Evolutionary conservation across 2,888 invertebrate species (phyloP), one percentile per base, ranked within the genome.

Genomic region (Fragum fragum): DNA sequence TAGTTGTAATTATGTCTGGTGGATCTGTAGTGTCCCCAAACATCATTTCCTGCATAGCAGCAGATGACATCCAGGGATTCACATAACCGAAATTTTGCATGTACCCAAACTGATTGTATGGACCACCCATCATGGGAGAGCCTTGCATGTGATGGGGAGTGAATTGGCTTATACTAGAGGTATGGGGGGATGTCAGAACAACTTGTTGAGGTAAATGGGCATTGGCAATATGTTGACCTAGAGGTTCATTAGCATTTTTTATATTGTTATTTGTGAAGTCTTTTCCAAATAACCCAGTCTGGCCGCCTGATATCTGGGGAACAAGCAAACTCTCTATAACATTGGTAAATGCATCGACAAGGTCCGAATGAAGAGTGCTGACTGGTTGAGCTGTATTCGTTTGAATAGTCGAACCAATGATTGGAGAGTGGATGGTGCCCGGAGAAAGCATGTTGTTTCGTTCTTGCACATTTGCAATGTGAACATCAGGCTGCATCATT

Each of bases 21-120:
- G 79, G 79, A 29, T 79, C 79, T 3, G 74, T 74, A 3, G 79
- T 79, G 66, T 79, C 79, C 0, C 79, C 79, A 18, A 28, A 70
- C 70, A 52, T 53, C 70, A 70, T 73, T 47, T 72, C 78, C 36
- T 79, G 78, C 78, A 79, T 79, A 69, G 73, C 73, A 14, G 28
- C 57, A 0, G 78, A 59, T 29, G 70, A 53, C 78, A 79, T 79
- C 78, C 78, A 79, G 0, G 78, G 78, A 36, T 79, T 79, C 73
- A 79, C 61, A 21, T 73, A 69, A 2, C 73, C 69, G 26, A 70
- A 73, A 61, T n/a, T 28, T 3, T 26, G 14, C 52, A 53, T 29
- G 2, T 52, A 26, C n/a, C 53, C 70, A 18, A 32, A 70, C 26
- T 39, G 66, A 1, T 6, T 42, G 18, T 66, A 66, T 6, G 66